Evolutionary conservation across 2,797 vertebrate species (phyloP).

Genomic region (Sebastes itinus): DNA sequence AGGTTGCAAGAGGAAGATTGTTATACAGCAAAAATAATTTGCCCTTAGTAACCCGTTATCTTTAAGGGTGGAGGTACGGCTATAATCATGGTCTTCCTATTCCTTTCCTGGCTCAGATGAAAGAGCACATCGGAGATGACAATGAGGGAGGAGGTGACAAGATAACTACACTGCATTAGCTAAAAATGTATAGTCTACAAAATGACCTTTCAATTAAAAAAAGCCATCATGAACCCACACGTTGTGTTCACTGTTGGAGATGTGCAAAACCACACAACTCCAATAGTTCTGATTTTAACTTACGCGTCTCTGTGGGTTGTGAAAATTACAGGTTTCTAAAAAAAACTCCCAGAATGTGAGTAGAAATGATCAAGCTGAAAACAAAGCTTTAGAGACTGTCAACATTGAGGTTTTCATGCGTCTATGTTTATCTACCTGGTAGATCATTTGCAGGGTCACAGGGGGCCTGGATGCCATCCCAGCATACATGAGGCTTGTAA

Average conservation of each 20-base stretch:
- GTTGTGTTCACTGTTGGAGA: background rate
- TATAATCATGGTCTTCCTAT: conserved; percentile 11
- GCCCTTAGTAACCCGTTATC: conserved; percentile 1
- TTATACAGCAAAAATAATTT: conserved; percentile 3
- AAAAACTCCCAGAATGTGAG: background rate
- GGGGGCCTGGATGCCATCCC: background rate
- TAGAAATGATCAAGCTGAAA: background rate
- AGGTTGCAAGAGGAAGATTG: conserved; percentile 6
- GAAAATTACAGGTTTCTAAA: background rate
- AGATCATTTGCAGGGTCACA: conserved; percentile 12
- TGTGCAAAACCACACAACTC: background rate
- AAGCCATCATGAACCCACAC: background rate
- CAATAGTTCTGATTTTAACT: background rate
- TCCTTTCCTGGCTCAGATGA: background rate
- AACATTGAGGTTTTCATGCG: background rate
- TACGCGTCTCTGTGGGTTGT: background rate
- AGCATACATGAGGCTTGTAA: background rate
- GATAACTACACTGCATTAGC: conserved; percentile 3
- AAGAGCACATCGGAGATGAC: background rate
- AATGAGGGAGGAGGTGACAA: background rate
- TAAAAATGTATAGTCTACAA: conserved; percentile 11
- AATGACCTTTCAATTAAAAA: conserved; percentile 40
- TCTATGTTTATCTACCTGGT: background rate
- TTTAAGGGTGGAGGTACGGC: background rate
- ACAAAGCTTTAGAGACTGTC: background rate